These are phyloP conservation scores for Aplochiton taeniatus DNA, from an alignment of 2,797 vertebrate genomes.

Conservation along the genomic window DNA sequence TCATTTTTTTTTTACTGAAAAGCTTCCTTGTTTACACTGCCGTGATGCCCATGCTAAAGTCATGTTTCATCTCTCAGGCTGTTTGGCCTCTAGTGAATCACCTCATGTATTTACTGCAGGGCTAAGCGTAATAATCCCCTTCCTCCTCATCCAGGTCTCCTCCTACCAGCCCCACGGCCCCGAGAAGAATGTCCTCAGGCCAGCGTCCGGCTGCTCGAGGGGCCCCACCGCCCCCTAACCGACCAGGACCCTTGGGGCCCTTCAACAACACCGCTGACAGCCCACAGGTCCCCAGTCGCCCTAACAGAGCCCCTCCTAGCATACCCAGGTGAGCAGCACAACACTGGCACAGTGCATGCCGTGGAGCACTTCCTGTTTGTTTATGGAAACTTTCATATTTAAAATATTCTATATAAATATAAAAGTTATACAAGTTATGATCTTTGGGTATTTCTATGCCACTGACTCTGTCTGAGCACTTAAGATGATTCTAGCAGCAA, in stretches of 20 bases:
- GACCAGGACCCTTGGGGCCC: constrained; percentile 84
- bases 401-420: no score
- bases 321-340: constrained; percentile 87
- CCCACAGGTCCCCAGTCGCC: constrained; percentile 89
- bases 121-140: no score
- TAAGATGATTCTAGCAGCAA: no score
- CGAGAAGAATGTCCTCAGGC: constrained; percentile 82
- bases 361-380: no score
- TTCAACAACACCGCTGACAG: constrained; percentile 83
- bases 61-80: neutral
- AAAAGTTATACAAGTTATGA: no score
- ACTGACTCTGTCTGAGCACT: no score
- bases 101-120: neutral
- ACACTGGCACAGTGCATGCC: no score
- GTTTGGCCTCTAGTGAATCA: neutral
- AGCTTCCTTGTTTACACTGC: no score
- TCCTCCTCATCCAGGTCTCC: constrained; percentile 77
- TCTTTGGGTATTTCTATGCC: no score
- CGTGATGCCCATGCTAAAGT: no score
- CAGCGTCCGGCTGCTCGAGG: constrained; percentile 81
- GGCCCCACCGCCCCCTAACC: constrained; percentile 86
- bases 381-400: no score
- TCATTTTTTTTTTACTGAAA: no score
- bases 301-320: constrained; percentile 90
- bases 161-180: constrained; percentile 86